These are phyloP conservation scores for Gari tellinella DNA, from an alignment of 2,888 invertebrate species.

Conservation along the genomic window DNA sequence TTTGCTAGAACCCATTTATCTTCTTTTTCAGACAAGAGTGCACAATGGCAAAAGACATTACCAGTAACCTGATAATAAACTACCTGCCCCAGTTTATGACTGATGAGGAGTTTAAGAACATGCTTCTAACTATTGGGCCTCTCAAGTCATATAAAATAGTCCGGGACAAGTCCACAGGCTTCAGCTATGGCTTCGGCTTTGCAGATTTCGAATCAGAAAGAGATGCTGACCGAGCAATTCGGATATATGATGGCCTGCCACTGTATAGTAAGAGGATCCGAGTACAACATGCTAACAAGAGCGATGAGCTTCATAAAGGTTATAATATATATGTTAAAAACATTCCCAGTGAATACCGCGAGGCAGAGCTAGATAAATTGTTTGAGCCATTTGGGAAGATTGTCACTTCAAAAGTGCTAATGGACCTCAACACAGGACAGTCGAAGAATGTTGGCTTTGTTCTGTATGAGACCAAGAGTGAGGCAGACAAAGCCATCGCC, in stretches of 20 bases:
- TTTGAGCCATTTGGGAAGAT: constrained; percentile 95
- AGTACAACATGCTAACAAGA: constrained; percentile 96
- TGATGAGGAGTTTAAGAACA: constrained; percentile 94
- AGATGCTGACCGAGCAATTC: constrained; percentile 94
- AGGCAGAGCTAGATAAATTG: constrained; percentile 92
- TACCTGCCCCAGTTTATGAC: constrained; percentile 97
- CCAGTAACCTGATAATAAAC: constrained; percentile 94
- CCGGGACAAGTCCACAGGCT: constrained; percentile 89
- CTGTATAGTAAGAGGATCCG: constrained; percentile 96
- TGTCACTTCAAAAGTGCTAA: constrained; percentile 95
- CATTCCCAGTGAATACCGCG: constrained; percentile 88
- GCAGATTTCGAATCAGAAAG: constrained; percentile 94
- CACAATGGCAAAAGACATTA: constrained; percentile 25
- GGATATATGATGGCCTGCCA: constrained; percentile 93
- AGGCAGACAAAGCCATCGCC: constrained; percentile 95
- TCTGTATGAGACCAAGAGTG: constrained; percentile 92
- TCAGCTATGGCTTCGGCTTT: constrained; percentile 98
- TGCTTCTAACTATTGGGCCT: constrained; percentile 95
- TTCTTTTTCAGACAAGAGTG: neutral
- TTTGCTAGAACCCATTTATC: too few relatives aligned
- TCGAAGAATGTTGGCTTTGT: constrained; percentile 96
- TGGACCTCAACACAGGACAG: constrained; percentile 94
- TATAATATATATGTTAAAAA: constrained; percentile 97
- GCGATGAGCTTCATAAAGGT: constrained; percentile 94
- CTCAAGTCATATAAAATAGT: constrained; percentile 94